These are phyloP conservation scores for Carcinoscorpius rotundicauda DNA, from an alignment of 1,140 invertebrate genomes.

Conservation along the genomic window DNA sequence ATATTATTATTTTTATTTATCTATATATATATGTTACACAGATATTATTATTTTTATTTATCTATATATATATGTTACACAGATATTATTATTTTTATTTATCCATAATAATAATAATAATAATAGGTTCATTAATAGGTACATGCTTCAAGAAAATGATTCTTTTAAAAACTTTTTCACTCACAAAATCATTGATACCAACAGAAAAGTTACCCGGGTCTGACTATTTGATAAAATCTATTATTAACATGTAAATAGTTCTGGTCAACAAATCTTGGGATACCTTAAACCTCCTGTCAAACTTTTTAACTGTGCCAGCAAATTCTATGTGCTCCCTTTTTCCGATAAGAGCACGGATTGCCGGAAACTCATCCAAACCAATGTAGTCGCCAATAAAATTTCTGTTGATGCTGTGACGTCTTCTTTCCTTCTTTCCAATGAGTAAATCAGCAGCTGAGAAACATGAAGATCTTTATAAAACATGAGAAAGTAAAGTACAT, in stretches of 20 bases:
- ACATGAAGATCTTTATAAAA: not conserved
- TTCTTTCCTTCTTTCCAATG: constrained; percentile 52
- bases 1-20: too few relatives aligned
- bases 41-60: too few relatives aligned
- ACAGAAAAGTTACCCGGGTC: too few relatives aligned
- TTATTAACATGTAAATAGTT: too few relatives aligned
- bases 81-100: too few relatives aligned
- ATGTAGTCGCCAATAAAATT: constrained; percentile 65
- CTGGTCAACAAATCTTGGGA: not conserved
- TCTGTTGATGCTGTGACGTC: constrained; percentile 51
- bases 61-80: too few relatives aligned
- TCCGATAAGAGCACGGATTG: constrained; percentile 43
- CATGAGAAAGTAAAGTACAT: too few relatives aligned
- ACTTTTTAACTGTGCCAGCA: constrained; percentile 54
- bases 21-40: too few relatives aligned
- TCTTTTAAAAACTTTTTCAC: too few relatives aligned
- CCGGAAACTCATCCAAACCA: constrained; percentile 50
- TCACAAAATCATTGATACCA: too few relatives aligned
- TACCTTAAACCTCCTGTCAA: constrained; percentile 57
- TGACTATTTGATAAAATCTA: too few relatives aligned
- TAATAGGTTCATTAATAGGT: not conserved
- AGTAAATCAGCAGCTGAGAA: constrained; percentile 43
- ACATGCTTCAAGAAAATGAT: too few relatives aligned
- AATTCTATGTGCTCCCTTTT: constrained; percentile 56
- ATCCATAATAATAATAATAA: constrained; percentile 2